These are phyloP conservation scores for Steatornis caripensis DNA, from an alignment of 2,113 vertebrate genomes.

Conservation along the genomic window DNA sequence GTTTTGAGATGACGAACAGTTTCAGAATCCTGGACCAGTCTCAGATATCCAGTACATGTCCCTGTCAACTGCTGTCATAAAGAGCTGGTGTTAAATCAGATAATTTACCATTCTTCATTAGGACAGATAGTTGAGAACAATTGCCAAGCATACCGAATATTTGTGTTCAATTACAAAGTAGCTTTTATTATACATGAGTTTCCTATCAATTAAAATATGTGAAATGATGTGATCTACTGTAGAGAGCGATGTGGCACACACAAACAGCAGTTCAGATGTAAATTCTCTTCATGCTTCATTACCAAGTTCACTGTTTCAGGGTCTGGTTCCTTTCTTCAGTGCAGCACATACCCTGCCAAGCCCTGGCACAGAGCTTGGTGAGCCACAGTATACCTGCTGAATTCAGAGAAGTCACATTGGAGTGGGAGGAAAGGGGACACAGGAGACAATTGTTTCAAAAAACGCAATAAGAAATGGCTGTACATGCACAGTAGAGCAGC, in stretches of 20 bases:
- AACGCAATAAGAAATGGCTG: neutral
- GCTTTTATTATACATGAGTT: neutral
- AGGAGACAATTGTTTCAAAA: neutral
- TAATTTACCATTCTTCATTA: neutral
- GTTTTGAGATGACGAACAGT: neutral
- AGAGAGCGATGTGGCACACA: accelerated
- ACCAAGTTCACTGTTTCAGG: neutral
- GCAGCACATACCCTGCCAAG: neutral
- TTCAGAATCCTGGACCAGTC: neutral
- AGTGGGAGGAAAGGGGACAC: neutral
- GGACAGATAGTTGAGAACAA: neutral
- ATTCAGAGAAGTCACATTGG: accelerated
- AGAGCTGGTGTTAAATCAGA: neutral
- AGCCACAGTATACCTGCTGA: neutral
- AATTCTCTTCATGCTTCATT: neutral
- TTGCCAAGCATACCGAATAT: neutral
- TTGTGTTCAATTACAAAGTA: neutral
- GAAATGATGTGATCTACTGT: neutral
- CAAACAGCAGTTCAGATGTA: neutral
- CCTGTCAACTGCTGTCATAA: neutral
- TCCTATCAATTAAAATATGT: neutral
- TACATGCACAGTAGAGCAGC: accelerated
- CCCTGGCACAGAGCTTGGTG: neutral
- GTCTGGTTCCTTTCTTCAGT: neutral
- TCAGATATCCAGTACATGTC: neutral